Conservation (phyloP, 2,113 vertebrate genomes). For the Bombycilla garrulus region DNA sequence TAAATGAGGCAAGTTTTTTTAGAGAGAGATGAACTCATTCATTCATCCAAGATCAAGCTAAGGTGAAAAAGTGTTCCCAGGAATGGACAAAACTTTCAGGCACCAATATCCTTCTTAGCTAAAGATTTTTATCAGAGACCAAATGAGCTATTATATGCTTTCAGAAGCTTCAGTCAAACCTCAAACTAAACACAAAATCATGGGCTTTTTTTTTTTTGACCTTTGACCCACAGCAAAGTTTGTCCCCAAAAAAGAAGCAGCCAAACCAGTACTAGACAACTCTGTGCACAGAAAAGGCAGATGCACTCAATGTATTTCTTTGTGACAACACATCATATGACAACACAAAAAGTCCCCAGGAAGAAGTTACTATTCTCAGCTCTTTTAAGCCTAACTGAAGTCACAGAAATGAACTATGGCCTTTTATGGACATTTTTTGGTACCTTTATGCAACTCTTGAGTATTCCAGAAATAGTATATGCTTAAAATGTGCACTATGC, state of each 20-base stretch:
- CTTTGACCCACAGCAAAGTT: neutral
- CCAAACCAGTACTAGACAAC: neutral
- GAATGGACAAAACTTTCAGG: neutral
- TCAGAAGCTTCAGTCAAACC: neutral
- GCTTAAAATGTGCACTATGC: neutral
- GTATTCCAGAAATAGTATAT: neutral
- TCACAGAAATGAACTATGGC: neutral
- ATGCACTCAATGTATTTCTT: rapidly evolving
- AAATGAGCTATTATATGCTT: neutral
- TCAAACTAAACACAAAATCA: neutral
- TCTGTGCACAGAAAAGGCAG: neutral
- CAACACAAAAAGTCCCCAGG: neutral
- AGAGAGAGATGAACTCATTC: neutral
- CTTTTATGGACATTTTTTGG: neutral
- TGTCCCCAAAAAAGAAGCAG: neutral
- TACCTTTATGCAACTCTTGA: neutral
- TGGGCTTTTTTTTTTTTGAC: neutral
- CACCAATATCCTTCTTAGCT: neutral
- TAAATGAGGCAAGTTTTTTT: neutral
- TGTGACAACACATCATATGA: neutral
- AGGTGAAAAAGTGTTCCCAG: neutral
- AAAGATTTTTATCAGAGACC: neutral
- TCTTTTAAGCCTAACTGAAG: neutral
- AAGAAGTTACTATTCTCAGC: neutral
- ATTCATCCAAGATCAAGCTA: neutral